phyloP scores from a whole-genome alignment of 1,140 invertebrate genomes.

The Agrilus planipennis region DNA sequence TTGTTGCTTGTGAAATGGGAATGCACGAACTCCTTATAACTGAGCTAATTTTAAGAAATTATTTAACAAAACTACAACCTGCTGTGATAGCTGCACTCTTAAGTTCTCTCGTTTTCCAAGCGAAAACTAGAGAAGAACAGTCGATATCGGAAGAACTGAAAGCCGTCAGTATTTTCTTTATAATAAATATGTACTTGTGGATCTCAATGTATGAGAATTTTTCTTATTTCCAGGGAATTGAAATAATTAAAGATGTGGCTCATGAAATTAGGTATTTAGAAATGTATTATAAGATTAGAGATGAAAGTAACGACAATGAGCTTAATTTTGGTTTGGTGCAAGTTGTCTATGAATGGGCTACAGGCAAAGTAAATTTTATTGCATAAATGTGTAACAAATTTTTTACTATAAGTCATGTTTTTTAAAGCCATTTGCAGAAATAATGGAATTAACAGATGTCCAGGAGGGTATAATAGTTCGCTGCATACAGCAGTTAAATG shows the following conservation, averaged over 20 bases:
- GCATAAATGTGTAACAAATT: too few species aligned
- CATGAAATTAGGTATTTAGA: slow-evolving; percentile 34
- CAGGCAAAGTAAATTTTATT: slow-evolving; percentile 51
- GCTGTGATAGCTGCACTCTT: slow-evolving; percentile 88
- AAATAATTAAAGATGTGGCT: slow-evolving; percentile 40
- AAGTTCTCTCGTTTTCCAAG: slow-evolving; percentile 87
- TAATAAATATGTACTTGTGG: not conserved
- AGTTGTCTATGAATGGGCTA: slow-evolving; percentile 94
- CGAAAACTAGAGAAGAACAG: slow-evolving; percentile 44
- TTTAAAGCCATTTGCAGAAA: slow-evolving; percentile 75
- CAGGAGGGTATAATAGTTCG: slow-evolving; percentile 98
- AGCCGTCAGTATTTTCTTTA: slow-evolving; percentile 26
- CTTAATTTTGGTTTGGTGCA: slow-evolving; percentile 86
- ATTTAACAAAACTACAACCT: slow-evolving; percentile 71
- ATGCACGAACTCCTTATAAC: slow-evolving; percentile 90
- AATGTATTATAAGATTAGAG: slow-evolving; percentile 35
- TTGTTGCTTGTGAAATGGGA: slow-evolving; percentile 93
- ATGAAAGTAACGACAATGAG: too few species aligned
- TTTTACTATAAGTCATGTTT: not conserved
- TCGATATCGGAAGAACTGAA: slow-evolving; percentile 41
- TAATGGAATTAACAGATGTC: slow-evolving; percentile 84
- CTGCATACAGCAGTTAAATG: slow-evolving; percentile 92
- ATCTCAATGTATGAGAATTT: not conserved
- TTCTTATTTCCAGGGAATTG: slow-evolving; percentile 39
- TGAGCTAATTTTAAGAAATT: slow-evolving; percentile 89